phyloP scores from a whole-genome alignment of 2,888 invertebrate genomes.

The Pyrgus malvae region DNA sequence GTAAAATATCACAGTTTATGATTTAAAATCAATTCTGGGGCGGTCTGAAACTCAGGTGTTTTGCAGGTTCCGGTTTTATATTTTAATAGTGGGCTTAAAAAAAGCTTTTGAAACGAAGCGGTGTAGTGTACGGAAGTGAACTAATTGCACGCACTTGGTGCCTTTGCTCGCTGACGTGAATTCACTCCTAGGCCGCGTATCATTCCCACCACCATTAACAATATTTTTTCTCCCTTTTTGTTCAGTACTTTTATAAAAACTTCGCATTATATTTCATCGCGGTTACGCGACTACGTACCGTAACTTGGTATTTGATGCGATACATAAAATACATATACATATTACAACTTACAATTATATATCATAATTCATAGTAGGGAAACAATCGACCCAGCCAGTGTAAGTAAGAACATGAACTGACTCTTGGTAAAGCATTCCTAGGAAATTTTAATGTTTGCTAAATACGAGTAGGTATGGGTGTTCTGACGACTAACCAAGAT shows the following conservation, averaged over 20 bases:
- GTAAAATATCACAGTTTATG: too few relatives aligned
- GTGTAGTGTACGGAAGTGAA: constrained; percentile 54
- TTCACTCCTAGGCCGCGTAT: constrained; percentile 44
- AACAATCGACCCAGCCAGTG: too few relatives aligned
- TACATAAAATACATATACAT: not conserved
- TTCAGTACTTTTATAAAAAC: constrained; percentile 5
- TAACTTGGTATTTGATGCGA: not conserved
- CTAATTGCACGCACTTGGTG: constrained; percentile 65
- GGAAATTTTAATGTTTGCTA: too few relatives aligned
- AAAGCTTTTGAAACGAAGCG: constrained; percentile 48
- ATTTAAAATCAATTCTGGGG: constrained; percentile 2
- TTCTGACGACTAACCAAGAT: too few relatives aligned
- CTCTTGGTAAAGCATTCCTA: too few relatives aligned
- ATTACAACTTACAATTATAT: not conserved
- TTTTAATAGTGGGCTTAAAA: constrained; percentile 28
- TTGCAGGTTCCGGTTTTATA: constrained; percentile 15
- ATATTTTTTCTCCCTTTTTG: constrained; percentile 9
- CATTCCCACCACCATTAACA: not conserved
- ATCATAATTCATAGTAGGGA: too few relatives aligned
- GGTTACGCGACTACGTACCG: too few relatives aligned
- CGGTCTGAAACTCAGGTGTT: not conserved
- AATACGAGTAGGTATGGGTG: too few relatives aligned
- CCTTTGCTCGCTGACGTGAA: constrained; percentile 61
- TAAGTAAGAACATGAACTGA: too few relatives aligned
- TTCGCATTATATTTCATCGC: too few relatives aligned